Evolutionary conservation across 2,113 vertebrate genomes (phyloP).

Genomic region (Eulacestoma nigropectus): DNA sequence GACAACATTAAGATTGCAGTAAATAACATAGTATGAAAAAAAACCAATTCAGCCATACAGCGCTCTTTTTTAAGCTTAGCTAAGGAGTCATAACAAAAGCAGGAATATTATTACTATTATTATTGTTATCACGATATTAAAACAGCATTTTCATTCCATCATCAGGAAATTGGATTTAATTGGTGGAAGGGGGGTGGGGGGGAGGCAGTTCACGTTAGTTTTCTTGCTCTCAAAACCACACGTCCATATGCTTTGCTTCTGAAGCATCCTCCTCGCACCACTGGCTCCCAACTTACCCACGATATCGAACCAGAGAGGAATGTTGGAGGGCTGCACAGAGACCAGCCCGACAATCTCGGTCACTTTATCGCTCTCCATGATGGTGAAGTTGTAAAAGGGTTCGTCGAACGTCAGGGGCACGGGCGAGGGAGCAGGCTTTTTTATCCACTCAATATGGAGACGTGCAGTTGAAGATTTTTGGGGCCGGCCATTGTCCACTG

Average conservation of each 20-base stretch:
- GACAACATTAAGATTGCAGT: constrained; percentile 78
- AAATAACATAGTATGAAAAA: constrained; percentile 75
- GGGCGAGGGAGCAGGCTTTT: constrained; percentile 73
- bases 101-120: constrained; percentile 33
- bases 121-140: constrained; percentile 48
- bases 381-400: constrained; percentile 91
- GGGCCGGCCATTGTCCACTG: constrained; percentile 92
- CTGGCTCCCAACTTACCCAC: constrained; percentile 79
- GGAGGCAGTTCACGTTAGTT: neutral
- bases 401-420: constrained; percentile 84
- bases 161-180: constrained; percentile 19
- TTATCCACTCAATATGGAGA: constrained; percentile 96
- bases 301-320: constrained; percentile 93
- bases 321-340: constrained; percentile 82
- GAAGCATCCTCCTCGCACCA: neutral
- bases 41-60: constrained; percentile 76
- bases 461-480: constrained; percentile 91
- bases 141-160: constrained; percentile 53
- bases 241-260: neutral
- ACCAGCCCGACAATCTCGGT: constrained; percentile 94
- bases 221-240: constrained; percentile 13
- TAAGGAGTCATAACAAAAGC: constrained; percentile 74
- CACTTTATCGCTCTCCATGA: constrained; percentile 93
- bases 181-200: neutral
- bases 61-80: constrained; percentile 76